phyloP scores from a whole-genome alignment of 2,113 vertebrate genomes.

The Onychorhynchus coronatus region DNA sequence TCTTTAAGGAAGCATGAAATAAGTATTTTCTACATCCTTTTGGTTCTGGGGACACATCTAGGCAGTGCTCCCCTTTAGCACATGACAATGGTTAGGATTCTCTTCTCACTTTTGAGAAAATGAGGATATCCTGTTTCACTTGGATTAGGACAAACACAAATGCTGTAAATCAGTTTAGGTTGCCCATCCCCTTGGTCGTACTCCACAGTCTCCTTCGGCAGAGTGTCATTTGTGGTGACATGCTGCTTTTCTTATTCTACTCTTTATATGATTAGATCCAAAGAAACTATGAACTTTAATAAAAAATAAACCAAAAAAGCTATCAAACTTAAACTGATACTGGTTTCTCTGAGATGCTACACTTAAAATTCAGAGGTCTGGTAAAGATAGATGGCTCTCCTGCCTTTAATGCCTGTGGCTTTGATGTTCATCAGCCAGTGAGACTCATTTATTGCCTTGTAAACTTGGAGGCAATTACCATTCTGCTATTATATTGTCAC shows the following conservation, averaged over 20 bases:
- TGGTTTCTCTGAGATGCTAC: not conserved
- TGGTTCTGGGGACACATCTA: not conserved
- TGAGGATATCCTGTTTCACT: not conserved
- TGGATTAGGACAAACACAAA: not conserved
- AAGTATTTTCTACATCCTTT: not conserved
- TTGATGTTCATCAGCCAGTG: not conserved
- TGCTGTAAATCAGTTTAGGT: not conserved
- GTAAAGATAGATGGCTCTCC: not conserved
- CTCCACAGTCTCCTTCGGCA: not conserved
- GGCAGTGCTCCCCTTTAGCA: not conserved
- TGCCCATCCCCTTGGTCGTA: not conserved
- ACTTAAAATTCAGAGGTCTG: not conserved
- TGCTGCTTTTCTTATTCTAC: not conserved
- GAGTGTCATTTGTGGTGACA: not conserved
- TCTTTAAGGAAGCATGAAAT: not conserved
- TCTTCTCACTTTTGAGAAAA: not conserved
- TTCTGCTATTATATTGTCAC: slow-evolving; percentile 8
- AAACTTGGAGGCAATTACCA: slow-evolving; percentile 42
- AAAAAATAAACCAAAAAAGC: not conserved
- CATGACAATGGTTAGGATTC: not conserved
- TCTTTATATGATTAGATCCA: not conserved
- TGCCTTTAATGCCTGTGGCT: not conserved
- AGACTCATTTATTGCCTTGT: slow-evolving; percentile 32
- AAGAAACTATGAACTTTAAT: not conserved
- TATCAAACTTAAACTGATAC: not conserved